Base-by-base conservation (phyloP, 2,888 invertebrate genomes). In the Ligdia adustata region DNA sequence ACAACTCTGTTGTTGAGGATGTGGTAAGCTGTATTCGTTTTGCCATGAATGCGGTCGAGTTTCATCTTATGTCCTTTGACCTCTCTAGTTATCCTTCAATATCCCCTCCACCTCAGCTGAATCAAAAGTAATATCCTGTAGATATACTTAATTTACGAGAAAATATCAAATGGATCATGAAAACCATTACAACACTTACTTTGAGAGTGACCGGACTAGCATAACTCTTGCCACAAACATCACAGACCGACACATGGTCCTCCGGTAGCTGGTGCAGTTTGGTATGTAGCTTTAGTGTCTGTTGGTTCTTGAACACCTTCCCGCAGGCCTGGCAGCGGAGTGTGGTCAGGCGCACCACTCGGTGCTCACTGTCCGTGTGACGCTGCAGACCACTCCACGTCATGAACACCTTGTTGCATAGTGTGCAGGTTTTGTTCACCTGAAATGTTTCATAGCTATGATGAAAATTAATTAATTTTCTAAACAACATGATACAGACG, bases 211-310 rank as follows among this genome's bases (percentile, higher is more conserved):
- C 66, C 27, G 70, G 65, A 1, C 75, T 72, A 3, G 75, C 73
- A 33, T 74, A 81, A n/a, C 69, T 75, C 51, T 78, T 83, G 0
- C 90, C 90, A 27, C 90, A 91, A 0, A 86, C 61, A 55, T 90
- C 81, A 43, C 90, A 91, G 11, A 90, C 75, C 34, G 64, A 70
- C 6, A 71, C 33, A 18, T 62, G 66, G 9, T 77, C 69, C 0
- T 60, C 67, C 18, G 88, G 86, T 9, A 38, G 22, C 26, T 63
- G 64, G 37, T 90, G 90, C 7, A 64, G 62, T 34, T 77, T 75
- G 33, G 71, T 55, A 46, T 91, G 90, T 51, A 74, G 72, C 15
- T 69, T 69, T 35, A 90, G 56, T 0, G 85, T 80, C 27, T 82
- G 78, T 2, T 59, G 57, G 45, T 69, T 86, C 42, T 81, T 82